Evolutionary conservation across 2,797 vertebrate species (phyloP).

Genomic region (Numenius phaeopus): DNA sequence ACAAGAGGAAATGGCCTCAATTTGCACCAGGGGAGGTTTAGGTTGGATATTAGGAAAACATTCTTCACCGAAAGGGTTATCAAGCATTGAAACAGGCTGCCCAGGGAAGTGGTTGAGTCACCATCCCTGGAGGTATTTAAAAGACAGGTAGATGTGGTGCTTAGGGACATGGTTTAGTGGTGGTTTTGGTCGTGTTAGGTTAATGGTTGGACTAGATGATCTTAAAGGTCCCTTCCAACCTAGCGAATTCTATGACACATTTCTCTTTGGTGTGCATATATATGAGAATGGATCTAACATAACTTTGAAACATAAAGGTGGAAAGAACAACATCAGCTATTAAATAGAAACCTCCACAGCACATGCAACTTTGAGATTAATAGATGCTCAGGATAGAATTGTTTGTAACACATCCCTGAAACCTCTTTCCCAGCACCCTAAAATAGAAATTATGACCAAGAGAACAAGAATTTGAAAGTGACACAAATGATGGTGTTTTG

Average conservation of each 20-base stretch:
- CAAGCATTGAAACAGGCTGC: too few relatives aligned
- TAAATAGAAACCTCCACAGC: neutral
- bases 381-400: neutral
- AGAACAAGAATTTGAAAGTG: neutral
- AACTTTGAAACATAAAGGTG: neutral
- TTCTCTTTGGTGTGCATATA: neutral
- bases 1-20: too few relatives aligned
- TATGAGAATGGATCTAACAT: neutral
- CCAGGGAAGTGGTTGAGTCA: too few relatives aligned
- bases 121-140: too few relatives aligned
- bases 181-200: too few relatives aligned
- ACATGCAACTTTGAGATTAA: neutral
- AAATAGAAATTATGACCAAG: neutral
- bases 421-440: rapidly evolving
- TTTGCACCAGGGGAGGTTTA: too few relatives aligned
- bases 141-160: too few relatives aligned
- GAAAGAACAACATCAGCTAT: neutral
- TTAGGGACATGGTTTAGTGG: too few relatives aligned
- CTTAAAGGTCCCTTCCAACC: too few relatives aligned
- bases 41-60: too few relatives aligned
- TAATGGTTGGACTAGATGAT: too few relatives aligned
- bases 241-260: neutral
- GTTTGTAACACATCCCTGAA: neutral
- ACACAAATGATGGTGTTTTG: rapidly evolving
- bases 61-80: too few relatives aligned